These are phyloP conservation scores for Drosophila truncata DNA, from an alignment of 1,140 invertebrate species.

Conservation along the genomic window DNA sequence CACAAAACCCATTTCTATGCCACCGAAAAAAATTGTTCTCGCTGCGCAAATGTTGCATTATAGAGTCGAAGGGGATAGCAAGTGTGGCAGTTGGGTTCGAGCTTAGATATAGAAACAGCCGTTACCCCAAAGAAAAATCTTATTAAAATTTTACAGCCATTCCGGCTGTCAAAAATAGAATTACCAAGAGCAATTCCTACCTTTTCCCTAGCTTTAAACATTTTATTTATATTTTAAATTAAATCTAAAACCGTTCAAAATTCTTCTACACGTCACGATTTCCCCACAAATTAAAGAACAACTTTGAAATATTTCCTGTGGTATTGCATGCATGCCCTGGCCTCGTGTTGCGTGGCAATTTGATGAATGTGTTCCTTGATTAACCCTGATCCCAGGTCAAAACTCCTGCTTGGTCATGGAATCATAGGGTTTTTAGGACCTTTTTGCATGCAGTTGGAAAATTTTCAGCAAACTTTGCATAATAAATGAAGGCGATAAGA, in stretches of 20 bases:
- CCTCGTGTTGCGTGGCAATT: constrained; percentile 74
- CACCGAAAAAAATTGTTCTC: constrained; percentile 30
- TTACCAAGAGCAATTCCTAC: neutral
- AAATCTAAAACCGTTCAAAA: neutral
- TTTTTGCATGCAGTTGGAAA: constrained; percentile 51
- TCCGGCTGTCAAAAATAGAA: constrained; percentile 17
- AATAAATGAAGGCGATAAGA: constrained; percentile 71
- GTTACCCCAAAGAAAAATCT: constrained; percentile 38
- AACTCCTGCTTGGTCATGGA: neutral
- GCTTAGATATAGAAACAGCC: constrained; percentile 39
- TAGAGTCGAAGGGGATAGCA: constrained; percentile 16
- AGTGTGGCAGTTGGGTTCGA: constrained; percentile 30
- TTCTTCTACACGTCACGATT: neutral
- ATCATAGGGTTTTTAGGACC: neutral
- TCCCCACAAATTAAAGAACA: constrained; percentile 3
- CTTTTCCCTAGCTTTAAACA: neutral
- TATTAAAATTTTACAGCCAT: constrained; percentile 53
- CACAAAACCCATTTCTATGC: constrained; percentile 44
- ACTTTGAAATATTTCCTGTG: constrained; percentile 12
- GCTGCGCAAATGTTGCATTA: constrained; percentile 53
- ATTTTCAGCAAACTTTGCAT: constrained; percentile 69
- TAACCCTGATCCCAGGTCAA: constrained; percentile 37
- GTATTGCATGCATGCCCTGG: constrained; percentile 59
- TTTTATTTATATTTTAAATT: neutral
- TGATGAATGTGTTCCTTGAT: constrained; percentile 77